A percentile compares a stretch with the other conserved stretches of the same genome.
Conservation (phyloP, 1,140 invertebrate species). For the Achatina immaculata region DNA sequence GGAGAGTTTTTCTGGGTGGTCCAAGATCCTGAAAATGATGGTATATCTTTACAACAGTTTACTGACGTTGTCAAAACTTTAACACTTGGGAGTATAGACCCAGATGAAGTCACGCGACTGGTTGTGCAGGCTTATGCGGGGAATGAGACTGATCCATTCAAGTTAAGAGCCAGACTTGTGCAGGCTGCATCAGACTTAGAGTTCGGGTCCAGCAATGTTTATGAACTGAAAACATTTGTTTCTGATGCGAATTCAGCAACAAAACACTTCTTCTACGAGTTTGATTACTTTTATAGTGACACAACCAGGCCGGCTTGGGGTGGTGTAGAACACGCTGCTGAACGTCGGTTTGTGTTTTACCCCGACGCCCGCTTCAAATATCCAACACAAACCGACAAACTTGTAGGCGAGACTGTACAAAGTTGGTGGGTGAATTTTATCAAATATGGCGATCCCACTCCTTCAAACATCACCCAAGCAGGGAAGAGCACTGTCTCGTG, state of each 20-base stretch:
- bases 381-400: not conserved
- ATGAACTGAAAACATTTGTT: not conserved
- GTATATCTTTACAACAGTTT: not conserved
- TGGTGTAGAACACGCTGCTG: not conserved
- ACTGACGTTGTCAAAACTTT: not conserved
- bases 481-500: not conserved
- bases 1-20: not conserved
- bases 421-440: conserved; percentile 21
- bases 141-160: conserved; percentile 7
- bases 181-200: not conserved
- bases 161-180: not conserved
- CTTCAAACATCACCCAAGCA: not conserved
- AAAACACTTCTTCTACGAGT: conserved; percentile 20
- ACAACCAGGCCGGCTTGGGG: not conserved
- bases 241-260: not conserved
- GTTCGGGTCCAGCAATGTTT: not conserved
- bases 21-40: not conserved
- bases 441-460: conserved; percentile 1
- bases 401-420: not conserved
- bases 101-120: not conserved
- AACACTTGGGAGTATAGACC: not conserved
- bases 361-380: not conserved
- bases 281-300: not conserved
- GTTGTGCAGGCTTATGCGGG: not conserved
- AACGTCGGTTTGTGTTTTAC: conserved; percentile 14